Percentiles rank a stretch among this genome's conserved stretches.
phyloP scores from a whole-genome alignment of 1,140 invertebrate genomes.

The Sycophila sp. region DNA sequence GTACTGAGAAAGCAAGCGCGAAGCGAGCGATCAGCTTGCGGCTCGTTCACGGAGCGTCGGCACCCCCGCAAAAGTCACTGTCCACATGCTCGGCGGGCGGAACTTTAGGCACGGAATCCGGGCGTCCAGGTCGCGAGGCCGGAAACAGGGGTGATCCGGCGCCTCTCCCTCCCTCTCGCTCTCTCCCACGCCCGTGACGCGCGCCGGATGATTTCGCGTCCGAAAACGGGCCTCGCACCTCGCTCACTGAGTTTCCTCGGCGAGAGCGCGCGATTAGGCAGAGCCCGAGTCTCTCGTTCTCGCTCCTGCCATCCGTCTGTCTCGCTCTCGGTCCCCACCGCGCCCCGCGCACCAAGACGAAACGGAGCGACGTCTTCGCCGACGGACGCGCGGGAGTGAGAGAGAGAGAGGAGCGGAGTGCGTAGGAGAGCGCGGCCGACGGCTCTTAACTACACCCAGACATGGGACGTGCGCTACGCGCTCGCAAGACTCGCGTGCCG shows the following conservation, averaged over 20 bases:
- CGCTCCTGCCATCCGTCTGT: neutral
- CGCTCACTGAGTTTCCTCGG: conserved; percentile 50
- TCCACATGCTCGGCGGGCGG: too few species aligned
- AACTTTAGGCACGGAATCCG: too few species aligned
- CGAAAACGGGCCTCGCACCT: conserved; percentile 48
- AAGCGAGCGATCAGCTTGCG: too few species aligned
- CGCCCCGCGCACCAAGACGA: neutral
- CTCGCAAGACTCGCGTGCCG: too few species aligned
- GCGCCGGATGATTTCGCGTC: conserved; percentile 47
- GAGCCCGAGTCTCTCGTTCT: neutral
- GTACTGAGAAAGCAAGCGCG: too few species aligned
- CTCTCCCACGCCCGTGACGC: conserved; percentile 29
- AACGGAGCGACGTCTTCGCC: neutral
- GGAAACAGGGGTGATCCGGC: too few species aligned
- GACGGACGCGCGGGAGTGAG: neutral
- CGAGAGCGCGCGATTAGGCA: conserved; percentile 25
- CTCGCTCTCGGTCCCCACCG: neutral
- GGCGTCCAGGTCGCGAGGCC: too few species aligned
- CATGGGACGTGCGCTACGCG: too few species aligned
- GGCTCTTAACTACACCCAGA: neutral
- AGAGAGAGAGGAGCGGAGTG: neutral
- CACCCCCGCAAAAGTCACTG: too few species aligned
- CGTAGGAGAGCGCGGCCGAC: neutral
- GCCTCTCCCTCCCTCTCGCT: too few species aligned
- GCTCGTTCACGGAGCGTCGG: too few species aligned